Conservation (phyloP, 2,113 vertebrate species). For the Nothobranchius furzeri region DNA sequence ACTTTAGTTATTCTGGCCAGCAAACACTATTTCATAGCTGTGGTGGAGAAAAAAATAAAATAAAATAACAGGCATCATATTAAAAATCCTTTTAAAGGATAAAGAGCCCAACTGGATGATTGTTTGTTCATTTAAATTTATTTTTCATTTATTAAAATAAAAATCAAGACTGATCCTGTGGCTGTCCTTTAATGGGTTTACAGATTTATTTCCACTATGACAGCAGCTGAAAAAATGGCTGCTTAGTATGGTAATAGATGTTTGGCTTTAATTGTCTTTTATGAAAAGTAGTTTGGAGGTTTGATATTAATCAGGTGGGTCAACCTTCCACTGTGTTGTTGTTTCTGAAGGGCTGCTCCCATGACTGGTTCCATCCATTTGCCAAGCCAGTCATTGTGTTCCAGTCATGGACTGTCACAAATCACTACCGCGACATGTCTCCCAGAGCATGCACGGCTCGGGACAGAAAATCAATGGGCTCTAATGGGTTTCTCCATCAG, state of each 20-base stretch:
- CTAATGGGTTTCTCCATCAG: constrained; percentile 70
- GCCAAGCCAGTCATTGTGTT: constrained; percentile 26
- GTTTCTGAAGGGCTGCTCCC: constrained; percentile 27
- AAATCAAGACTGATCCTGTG: background rate
- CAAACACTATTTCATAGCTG: constrained; percentile 22
- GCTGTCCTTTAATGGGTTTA: background rate
- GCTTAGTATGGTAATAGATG: background rate
- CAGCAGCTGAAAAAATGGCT: background rate
- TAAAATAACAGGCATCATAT: constrained; percentile 1
- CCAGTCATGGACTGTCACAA: constrained; percentile 65
- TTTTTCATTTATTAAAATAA: constrained; percentile 3
- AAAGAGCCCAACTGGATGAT: background rate
- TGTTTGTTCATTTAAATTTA: constrained; percentile 6
- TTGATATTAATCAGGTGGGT: background rate
- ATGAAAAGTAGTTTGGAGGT: background rate
- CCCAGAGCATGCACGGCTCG: constrained; percentile 37
- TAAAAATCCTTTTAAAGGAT: constrained; percentile 23
- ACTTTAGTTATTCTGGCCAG: constrained; percentile 20
- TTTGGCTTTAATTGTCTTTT: background rate
- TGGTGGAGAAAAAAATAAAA: background rate
- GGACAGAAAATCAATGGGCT: constrained; percentile 76
- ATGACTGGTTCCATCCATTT: constrained; percentile 22
- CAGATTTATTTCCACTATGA: background rate
- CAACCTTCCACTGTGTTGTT: constrained; percentile 13
- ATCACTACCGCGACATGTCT: constrained; percentile 64